Evolutionary conservation across 1,140 invertebrate genomes (phyloP).

Genomic region (Helicoverpa zea): DNA sequence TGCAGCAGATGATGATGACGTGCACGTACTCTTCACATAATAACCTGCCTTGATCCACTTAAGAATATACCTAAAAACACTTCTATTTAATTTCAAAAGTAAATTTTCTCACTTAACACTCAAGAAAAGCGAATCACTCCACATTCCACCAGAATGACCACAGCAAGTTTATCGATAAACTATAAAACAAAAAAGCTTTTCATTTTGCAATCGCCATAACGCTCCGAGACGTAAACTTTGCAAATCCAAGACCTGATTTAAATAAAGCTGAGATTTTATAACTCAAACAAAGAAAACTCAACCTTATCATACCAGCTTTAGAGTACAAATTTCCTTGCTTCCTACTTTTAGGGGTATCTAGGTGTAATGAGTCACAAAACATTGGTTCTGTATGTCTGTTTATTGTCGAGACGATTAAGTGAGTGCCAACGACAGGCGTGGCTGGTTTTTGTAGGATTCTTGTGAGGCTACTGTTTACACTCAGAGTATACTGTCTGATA

Average conservation of each 20-base stretch:
- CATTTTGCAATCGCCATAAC: slow-evolving; percentile 63
- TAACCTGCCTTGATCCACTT: too few species aligned
- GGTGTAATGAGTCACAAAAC: slow-evolving; percentile 70
- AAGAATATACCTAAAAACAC: background rate
- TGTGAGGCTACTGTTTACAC: slow-evolving; percentile 11
- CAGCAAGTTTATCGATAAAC: slow-evolving; percentile 59
- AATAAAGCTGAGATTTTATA: slow-evolving; percentile 65
- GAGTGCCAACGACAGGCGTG: slow-evolving; percentile 14
- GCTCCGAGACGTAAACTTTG: slow-evolving; percentile 62
- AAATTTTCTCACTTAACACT: too few species aligned
- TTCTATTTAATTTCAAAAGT: background rate
- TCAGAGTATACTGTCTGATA: slow-evolving; percentile 14
- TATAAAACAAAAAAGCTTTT: slow-evolving; percentile 63
- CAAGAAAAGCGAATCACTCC: background rate
- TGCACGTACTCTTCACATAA: too few species aligned
- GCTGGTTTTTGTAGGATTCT: slow-evolving; percentile 27
- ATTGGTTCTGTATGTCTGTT: slow-evolving; percentile 65
- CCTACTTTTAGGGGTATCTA: slow-evolving; percentile 49
- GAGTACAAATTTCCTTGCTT: slow-evolving; percentile 54
- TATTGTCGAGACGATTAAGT: slow-evolving; percentile 58
- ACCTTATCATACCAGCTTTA: background rate
- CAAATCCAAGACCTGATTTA: slow-evolving; percentile 67
- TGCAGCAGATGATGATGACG: too few species aligned
- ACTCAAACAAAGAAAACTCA: background rate
- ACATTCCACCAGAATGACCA: background rate